phyloP scores from a whole-genome alignment of 1,140 invertebrate species.

The Diorhabda sublineata region DNA sequence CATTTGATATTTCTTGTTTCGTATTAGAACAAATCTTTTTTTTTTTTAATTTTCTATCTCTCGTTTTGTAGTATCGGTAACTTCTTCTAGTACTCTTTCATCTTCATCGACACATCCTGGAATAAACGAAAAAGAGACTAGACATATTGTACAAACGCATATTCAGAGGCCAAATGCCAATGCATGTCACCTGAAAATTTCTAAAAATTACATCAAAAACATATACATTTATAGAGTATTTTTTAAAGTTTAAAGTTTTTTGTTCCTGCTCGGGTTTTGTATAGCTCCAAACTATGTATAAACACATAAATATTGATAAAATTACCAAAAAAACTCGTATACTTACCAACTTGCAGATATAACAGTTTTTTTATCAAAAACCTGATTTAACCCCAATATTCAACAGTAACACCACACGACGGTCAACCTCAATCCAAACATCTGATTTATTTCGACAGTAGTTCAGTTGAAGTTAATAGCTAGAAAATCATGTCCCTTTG shows the following conservation, averaged over 20 bases:
- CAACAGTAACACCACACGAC: not conserved
- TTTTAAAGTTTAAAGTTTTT: conserved; percentile 5
- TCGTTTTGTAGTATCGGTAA: conserved; percentile 2
- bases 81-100: conserved; percentile 3
- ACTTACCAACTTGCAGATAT: conserved; percentile 7
- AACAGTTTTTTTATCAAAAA: conserved; percentile 5
- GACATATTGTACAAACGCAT: too few relatives aligned
- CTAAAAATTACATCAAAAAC: too few relatives aligned
- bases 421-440: too few relatives aligned
- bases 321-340: conserved; percentile 5
- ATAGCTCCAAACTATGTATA: not conserved
- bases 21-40: too few relatives aligned
- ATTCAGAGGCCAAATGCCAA: too few relatives aligned
- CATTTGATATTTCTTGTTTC: conserved; percentile 12
- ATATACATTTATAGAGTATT: not conserved
- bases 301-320: not conserved
- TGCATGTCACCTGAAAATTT: too few relatives aligned
- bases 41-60: conserved; percentile 13
- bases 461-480: conserved; percentile 2
- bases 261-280: conserved; percentile 1
- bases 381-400: not conserved
- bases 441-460: not conserved
- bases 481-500: conserved; percentile 3
- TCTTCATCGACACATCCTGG: not conserved
- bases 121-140: not conserved